Evolutionary conservation across 2,113 vertebrate genomes (phyloP).

Genomic region (Trogon melanurus): DNA sequence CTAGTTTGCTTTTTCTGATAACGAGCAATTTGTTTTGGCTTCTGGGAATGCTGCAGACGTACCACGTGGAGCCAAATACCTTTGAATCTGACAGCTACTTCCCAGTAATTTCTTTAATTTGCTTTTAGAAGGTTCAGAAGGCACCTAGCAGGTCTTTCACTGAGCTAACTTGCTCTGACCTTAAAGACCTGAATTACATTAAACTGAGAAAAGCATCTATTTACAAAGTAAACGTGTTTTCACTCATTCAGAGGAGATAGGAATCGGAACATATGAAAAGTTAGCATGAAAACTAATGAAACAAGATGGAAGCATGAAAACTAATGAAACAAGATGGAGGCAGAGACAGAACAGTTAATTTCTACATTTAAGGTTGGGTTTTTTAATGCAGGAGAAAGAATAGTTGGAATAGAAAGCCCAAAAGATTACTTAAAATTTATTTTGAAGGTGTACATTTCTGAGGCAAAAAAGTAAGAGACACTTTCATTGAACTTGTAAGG

Average conservation of each 20-base stretch:
- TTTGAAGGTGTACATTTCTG: neutral
- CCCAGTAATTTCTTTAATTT: neutral
- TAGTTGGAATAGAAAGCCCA: neutral
- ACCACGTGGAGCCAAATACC: neutral
- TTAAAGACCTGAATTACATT: neutral
- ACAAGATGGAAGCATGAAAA: neutral
- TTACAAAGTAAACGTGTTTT: neutral
- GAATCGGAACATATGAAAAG: neutral
- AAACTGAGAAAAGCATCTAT: neutral
- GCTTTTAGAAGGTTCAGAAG: neutral
- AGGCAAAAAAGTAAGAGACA: neutral
- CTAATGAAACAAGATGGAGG: neutral
- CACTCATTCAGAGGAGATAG: neutral
- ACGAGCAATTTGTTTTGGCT: neutral
- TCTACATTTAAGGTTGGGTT: neutral
- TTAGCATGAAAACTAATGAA: neutral
- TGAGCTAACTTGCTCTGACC: neutral
- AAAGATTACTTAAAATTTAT: slow-evolving; percentile 7
- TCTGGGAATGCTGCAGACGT: neutral
- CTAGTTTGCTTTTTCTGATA: neutral
- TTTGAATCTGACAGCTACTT: neutral
- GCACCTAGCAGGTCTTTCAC: neutral
- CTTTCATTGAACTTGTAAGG: neutral
- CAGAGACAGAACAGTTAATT: slow-evolving; percentile 39
- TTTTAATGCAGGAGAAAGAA: neutral